Percentiles rank a stretch among this genome's conserved stretches.
Conservation (phyloP, 2,113 vertebrate species). For the Promerops cafer region DNA sequence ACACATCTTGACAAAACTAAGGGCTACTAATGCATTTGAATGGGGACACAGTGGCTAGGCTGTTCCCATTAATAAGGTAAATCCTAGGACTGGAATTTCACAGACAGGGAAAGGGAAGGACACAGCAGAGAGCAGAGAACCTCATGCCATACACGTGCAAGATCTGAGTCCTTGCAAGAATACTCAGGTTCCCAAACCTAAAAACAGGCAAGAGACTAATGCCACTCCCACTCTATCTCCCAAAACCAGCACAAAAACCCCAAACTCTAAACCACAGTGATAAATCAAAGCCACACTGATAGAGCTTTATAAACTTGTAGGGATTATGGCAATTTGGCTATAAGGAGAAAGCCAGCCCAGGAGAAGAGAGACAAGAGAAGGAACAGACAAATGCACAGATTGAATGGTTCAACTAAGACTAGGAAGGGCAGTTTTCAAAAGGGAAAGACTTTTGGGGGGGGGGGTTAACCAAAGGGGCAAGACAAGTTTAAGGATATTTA, state of each 20-base stretch:
- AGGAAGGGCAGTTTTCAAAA: background rate
- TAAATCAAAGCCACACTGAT: background rate
- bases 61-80: background rate
- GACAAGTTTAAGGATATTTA: background rate
- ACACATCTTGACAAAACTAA: background rate
- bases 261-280: background rate
- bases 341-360: background rate
- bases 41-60: background rate
- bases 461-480: background rate
- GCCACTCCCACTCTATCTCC: background rate
- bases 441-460: background rate
- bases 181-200: background rate
- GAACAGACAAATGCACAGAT: background rate
- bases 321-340: background rate
- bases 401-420: background rate
- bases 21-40: background rate
- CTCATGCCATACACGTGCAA: background rate
- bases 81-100: background rate
- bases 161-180: background rate
- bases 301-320: background rate
- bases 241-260: accelerated
- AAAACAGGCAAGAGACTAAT: background rate
- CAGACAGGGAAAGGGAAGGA: background rate
- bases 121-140: background rate
- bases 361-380: background rate